Evolutionary conservation across 2,113 vertebrate genomes (phyloP).

Genomic region (Semicossyphus pulcher): DNA sequence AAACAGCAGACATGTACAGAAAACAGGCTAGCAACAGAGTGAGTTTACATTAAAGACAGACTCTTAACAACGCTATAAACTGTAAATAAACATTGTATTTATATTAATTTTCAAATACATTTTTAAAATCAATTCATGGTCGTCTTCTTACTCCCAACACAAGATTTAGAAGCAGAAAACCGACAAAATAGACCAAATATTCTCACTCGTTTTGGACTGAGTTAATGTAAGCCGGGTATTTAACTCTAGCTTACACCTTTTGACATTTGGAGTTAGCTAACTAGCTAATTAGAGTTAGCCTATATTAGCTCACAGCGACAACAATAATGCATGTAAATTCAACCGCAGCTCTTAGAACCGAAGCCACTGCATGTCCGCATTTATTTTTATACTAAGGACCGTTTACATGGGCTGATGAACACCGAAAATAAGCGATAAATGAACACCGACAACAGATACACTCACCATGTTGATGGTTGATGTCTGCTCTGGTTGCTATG

Average conservation of each 20-base stretch:
- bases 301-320: background rate
- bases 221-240: background rate
- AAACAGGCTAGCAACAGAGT: background rate
- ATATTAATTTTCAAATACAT: background rate
- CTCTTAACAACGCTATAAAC: too few relatives aligned
- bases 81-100: background rate
- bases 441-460: background rate
- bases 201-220: too few relatives aligned
- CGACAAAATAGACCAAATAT: background rate
- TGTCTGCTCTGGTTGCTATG: constrained; percentile 70
- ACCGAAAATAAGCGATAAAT: background rate
- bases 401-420: background rate
- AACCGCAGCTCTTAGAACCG: accelerated
- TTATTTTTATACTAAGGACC: accelerated
- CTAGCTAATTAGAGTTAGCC: constrained; percentile 49
- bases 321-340: background rate
- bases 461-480: constrained; percentile 66
- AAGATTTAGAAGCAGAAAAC: background rate
- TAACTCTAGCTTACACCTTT: background rate
- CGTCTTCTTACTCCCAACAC: background rate
- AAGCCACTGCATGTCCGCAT: accelerated
- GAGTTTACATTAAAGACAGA: background rate
- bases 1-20: background rate
- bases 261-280: constrained; percentile 9
- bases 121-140: background rate